A percentile compares a stretch with the other conserved stretches of the same genome.
phyloP scores from a whole-genome alignment of 1,140 invertebrate genomes.

The Dreissena polymorpha region DNA sequence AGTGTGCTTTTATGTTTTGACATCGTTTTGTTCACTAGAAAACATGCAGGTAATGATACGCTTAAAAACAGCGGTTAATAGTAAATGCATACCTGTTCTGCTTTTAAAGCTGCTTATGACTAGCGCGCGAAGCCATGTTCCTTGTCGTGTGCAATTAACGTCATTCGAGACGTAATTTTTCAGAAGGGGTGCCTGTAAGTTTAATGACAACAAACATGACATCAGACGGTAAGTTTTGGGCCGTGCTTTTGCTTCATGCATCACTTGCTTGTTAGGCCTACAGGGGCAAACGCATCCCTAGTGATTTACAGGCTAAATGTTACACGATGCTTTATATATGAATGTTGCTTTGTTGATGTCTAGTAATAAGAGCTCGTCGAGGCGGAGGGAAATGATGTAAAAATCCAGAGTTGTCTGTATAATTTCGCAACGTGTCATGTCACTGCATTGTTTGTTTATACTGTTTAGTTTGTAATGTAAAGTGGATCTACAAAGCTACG shows the following conservation, averaged over 20 bases:
- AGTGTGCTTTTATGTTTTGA: no score
- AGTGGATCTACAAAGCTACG: no score
- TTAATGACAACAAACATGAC: slow-evolving; percentile 5
- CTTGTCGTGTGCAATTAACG: background rate
- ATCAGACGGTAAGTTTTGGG: slow-evolving; percentile 25
- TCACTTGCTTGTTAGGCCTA: background rate
- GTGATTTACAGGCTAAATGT: no score
- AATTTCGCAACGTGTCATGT: background rate
- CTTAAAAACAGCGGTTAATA: no score
- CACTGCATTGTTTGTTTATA: background rate
- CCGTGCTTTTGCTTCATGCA: slow-evolving; percentile 15
- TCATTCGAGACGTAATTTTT: slow-evolving; percentile 44
- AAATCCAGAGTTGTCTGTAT: background rate
- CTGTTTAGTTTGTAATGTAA: no score
- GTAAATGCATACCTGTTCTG: no score
- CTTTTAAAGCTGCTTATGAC: no score
- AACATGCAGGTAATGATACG: no score
- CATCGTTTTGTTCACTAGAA: no score
- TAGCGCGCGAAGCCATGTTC: no score
- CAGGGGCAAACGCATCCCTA: background rate
- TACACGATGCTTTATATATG: background rate
- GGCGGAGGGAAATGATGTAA: background rate
- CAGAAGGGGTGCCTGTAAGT: slow-evolving; percentile 45
- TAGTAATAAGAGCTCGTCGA: background rate
- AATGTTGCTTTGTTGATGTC: background rate